Conservation (phyloP, 53 echinoderm and acorn worm species). For the Paelopatides confundens region DNA sequence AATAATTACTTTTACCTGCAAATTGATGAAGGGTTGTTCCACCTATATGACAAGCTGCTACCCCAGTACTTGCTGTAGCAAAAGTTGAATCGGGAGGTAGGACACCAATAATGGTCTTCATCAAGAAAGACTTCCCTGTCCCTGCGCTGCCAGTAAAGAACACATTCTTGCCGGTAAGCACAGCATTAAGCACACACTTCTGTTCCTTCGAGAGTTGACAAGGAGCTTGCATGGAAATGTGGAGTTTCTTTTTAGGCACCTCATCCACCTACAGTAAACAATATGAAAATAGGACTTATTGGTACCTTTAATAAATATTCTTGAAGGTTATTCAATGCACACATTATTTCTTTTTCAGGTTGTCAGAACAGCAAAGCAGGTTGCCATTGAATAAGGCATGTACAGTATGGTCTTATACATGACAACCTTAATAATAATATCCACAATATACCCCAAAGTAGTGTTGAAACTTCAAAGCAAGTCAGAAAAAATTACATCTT, state of each 20-base stretch:
- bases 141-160: conserved; percentile 99
- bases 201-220: conserved; percentile 76
- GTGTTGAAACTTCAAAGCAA: too few relatives aligned
- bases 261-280: conserved; percentile 59
- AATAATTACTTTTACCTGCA: conserved; percentile 75
- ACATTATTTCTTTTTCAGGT: too few relatives aligned
- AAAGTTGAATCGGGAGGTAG: conserved; percentile 93
- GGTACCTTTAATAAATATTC: too few relatives aligned
- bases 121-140: conserved; percentile 96
- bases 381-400: too few relatives aligned
- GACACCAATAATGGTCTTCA: conserved; percentile 88
- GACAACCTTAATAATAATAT: too few relatives aligned
- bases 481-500: too few relatives aligned
- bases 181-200: conserved; percentile 82
- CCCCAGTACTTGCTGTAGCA: conserved; percentile 98
- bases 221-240: conserved; percentile 53
- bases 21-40: conserved; percentile 97
- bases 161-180: conserved; percentile 81
- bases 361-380: too few relatives aligned
- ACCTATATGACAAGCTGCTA: conserved; percentile 96
- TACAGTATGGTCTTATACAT: too few relatives aligned
- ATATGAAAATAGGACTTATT: too few relatives aligned
- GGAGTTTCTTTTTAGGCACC: conserved; percentile 80
- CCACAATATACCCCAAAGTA: too few relatives aligned
- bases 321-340: too few relatives aligned